Evolutionary conservation across 2,888 invertebrate genomes (phyloP), one percentile per base, ranked within the genome.

Genomic region (Caenorhabditis plicata): DNA sequence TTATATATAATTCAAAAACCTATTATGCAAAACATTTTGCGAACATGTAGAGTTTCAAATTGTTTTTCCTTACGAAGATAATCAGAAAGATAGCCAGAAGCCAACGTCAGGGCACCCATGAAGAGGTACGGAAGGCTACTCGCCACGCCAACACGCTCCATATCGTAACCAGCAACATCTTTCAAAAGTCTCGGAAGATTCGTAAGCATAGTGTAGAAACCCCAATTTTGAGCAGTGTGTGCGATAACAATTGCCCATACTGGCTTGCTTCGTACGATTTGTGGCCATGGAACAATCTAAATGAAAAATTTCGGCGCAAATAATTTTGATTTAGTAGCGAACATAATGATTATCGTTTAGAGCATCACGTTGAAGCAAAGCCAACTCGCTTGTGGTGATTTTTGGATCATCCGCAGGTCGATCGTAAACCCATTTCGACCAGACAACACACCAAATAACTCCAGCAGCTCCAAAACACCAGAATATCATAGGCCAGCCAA

Each of bases 91-190:
- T 90, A 88, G 0, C 93, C 93, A 1, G 90, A 88, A 63, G 88
- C 83, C 75, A 89, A 89, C 7, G 92, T 84, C 19, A 89, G 86
- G 26, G 90, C 84, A 0, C 90, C 89, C 91, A 93, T 92, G 0
- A 89, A 88, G 17, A 92, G 82, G 81, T 93, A 93, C 0, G 93
- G 93, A 36, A 92, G 84, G 0, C 91, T 91, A 0, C 92, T 88
- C 46, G 91, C 81, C 78, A 89, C 88, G 3, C 92, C 92, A 7
- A 91, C 89, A 80, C 90, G 87, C 33, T 72, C 64, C 44, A 74
- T 38, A 32, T 74, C 51, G 36, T 69, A 74, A 29, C 67, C 55
- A n/a, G 83, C 76, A 3, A 82, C 77, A 67, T 82, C 80, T 29
- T 80, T 77, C 68, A 84, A 78, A 67, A 82, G 83, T 38, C 79